phyloP scores from a whole-genome alignment of 2,888 invertebrate species.

The Thymelicus sylvestris region DNA sequence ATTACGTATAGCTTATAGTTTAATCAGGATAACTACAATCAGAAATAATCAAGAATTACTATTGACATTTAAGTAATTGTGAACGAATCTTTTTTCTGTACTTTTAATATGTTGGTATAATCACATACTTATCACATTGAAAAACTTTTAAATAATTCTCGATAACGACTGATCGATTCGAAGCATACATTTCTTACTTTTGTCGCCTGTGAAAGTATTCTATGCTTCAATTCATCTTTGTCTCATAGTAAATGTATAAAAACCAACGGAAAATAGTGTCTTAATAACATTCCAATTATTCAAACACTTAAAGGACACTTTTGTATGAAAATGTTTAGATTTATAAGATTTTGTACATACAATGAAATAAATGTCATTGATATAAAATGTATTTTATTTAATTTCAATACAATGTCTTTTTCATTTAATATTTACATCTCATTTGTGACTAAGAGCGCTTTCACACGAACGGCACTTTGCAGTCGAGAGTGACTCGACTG shows the following conservation, averaged over 20 bases:
- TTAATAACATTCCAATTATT: conserved; percentile 82
- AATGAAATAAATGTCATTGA: conserved; percentile 84
- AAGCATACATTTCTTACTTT: conserved; percentile 35
- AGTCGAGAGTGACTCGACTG: no score
- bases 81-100: no score
- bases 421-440: background rate
- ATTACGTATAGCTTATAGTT: no score
- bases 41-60: no score
- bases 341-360: conserved; percentile 84
- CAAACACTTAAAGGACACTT: conserved; percentile 80
- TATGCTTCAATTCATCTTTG: conserved; percentile 67
- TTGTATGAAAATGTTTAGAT: conserved; percentile 81
- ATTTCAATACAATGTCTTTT: conserved; percentile 16
- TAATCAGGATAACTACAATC: no score
- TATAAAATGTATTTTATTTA: conserved; percentile 57
- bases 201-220: conserved; percentile 53
- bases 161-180: conserved; percentile 45
- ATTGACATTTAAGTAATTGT: no score
- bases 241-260: conserved; percentile 66
- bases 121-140: conserved; percentile 29
- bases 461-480: no score
- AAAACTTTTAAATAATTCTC: conserved; percentile 36
- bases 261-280: conserved; percentile 79
- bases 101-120: background rate
- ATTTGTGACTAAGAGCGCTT: conserved; percentile 19